Evolutionary conservation across 2,888 invertebrate genomes (phyloP), one percentile per base, ranked within the genome.

Genomic region (Drosophila emarginata): DNA sequence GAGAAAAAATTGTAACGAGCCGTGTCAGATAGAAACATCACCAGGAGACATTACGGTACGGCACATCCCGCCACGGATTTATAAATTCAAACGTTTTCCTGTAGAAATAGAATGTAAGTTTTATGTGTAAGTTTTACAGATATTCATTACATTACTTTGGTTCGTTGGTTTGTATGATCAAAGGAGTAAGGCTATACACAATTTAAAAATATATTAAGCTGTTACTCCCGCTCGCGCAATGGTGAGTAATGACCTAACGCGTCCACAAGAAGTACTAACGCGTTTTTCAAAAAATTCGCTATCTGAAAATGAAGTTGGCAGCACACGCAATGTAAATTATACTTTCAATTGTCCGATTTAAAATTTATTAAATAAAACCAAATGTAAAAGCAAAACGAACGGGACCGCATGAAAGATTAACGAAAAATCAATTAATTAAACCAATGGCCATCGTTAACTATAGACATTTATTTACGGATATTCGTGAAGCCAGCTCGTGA

Each of bases 261-360:
- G 18, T 45, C 18, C 21, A 21, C 21, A 21, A 45, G 45, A 45
- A 45, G 18, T 18, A 21, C 67, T 59, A 67, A 67, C 67, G 67
- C 67, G 39, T 67, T 52, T 67, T 67, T 67, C 51, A 67, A 67
- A 67, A 67, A 67, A 67, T 12, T 45, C 59, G 39, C 68, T 67
- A 52, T 15, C 36, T 59, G 26, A 37, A 53, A 56, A 51, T 45
- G 45, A 75, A 86, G 78, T 83, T 82, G 71, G 63, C 86, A 86
- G 83, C 77, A 72, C 80, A 71, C 28, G 5, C 69, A 82, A 72
- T 72, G 68, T 67, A 73, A 76, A 77, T 74, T 77, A 53, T 64
- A 67, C 61, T 82, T 69, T 70, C 58, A 63, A 86, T 63, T 65
- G 63, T 62, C 52, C 57, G 66, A 68, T 70, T 82, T 54, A 51